phyloP scores from a whole-genome alignment of 2,888 invertebrate species.

The Smittia sp. region DNA sequence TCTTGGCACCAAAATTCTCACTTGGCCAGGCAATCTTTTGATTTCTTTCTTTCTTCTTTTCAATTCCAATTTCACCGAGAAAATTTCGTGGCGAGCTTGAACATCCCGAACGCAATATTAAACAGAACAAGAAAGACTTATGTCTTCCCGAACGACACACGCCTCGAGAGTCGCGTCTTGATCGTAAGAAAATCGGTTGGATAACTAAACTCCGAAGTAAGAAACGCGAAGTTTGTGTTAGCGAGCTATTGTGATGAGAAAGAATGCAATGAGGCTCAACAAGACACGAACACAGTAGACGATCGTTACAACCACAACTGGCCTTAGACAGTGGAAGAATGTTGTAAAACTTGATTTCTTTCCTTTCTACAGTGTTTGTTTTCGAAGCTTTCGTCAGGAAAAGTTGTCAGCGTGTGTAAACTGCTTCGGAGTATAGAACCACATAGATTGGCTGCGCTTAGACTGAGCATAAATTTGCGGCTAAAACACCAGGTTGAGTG shows the following conservation, averaged over 20 bases:
- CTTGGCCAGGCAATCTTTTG: background rate
- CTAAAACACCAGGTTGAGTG: too few species aligned
- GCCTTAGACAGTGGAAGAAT: background rate
- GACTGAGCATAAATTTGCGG: too few species aligned
- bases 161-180: conserved; percentile 21
- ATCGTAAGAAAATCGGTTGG: conserved; percentile 26
- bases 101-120: background rate
- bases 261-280: background rate
- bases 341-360: conserved; percentile 22
- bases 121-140: background rate
- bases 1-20: background rate
- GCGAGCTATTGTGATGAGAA: background rate
- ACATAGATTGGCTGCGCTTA: too few species aligned
- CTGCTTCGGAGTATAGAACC: too few species aligned
- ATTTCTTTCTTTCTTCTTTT: background rate
- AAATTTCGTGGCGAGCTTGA: background rate
- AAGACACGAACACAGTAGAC: background rate
- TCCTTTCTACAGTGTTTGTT: background rate
- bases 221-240: background rate
- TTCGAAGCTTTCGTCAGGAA: background rate
- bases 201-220: conserved; percentile 23
- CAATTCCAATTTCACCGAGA: background rate
- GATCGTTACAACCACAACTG: background rate
- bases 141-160: background rate
- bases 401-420: background rate